Evolutionary conservation across 2,797 vertebrate genomes (phyloP), one percentile per base, ranked within the genome.

Genomic region (Cyprinella venusta): DNA sequence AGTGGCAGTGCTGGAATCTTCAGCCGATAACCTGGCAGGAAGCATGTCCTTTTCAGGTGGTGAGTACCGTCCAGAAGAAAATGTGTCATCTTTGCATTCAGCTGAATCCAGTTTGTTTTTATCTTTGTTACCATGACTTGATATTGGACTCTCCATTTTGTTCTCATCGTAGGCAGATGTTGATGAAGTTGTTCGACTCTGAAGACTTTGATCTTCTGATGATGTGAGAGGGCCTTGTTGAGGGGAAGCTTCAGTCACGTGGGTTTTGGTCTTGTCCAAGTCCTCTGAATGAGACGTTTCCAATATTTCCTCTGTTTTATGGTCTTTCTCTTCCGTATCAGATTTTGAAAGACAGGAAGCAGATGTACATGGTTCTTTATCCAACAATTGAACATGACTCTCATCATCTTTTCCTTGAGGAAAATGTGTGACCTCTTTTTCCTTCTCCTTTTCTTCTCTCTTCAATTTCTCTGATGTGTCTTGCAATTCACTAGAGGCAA

Each of bases 391-490:
- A 84, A 52, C 67, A 65, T 7, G 45, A 70, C 68, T 61, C 15
- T 15, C 72, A 59, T 67, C 79, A 75, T 81, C 80, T 76, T 85
- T 74, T 67, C 65, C 78, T 54, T 48, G n/a, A 74, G 48, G 36
- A 33, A 59, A 86, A 76, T 26, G 63, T 64, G 45, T 83, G 50
- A 68, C 70, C 38, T 85, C 91, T 79, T 90, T 91, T 40, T 90
- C 87, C 50, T 80, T 93, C 79, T 92, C 92, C 76, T 92, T 92
- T 79, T 93, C 92, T 52, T 94, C 94, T 85, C 92, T 94, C 76
- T 92, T 92, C 2, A 93, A 90, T 86, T 93, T 94, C 72, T 94
- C 94, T 16, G 92, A 92, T 90, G 93, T 94, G 76, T 94, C 93
- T 86, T 94, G 92, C 88, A 94, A 92, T 61, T 91, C 86, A 72